phyloP scores from a whole-genome alignment of 2,888 invertebrate species.

The Chalcosyrphus nemorum region DNA sequence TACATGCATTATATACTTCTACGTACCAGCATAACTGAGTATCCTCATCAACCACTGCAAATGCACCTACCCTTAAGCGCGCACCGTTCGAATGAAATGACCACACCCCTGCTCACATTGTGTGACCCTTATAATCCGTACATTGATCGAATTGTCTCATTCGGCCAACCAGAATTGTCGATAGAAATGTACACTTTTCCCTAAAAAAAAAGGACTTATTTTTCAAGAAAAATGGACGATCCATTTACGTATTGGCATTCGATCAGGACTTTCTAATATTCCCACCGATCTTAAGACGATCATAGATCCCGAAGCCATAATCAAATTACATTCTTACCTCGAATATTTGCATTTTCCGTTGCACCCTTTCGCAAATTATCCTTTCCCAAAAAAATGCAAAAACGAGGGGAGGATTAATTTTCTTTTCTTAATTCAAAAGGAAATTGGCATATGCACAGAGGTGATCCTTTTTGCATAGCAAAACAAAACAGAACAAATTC shows the following conservation, averaged over 20 bases:
- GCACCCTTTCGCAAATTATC: slow-evolving; percentile 55
- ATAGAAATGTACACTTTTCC: slow-evolving; percentile 29
- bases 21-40: too few species aligned
- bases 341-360: slow-evolving; percentile 60
- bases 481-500: too few species aligned
- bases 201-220: slow-evolving; percentile 1
- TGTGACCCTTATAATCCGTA: slow-evolving; percentile 6
- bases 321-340: slow-evolving; percentile 49
- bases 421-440: slow-evolving; percentile 17
- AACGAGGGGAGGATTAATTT: slow-evolving; percentile 65
- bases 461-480: slow-evolving; percentile 66
- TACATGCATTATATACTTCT: too few species aligned
- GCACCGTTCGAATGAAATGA: slow-evolving; percentile 25
- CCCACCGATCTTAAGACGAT: slow-evolving; percentile 19
- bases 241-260: not conserved
- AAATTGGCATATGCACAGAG: slow-evolving; percentile 41
- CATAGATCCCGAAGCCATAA: slow-evolving; percentile 32
- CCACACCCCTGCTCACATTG: slow-evolving; percentile 48
- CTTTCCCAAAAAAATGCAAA: slow-evolving; percentile 36
- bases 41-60: slow-evolving; percentile 19
- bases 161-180: slow-evolving; percentile 44
- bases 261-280: not conserved
- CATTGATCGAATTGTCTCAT: not conserved
- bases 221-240: slow-evolving; percentile 45
- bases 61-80: slow-evolving; percentile 31